These are phyloP conservation scores for Lasioglossum lativentre DNA, from an alignment of 2,888 invertebrate genomes.

Conservation along the genomic window DNA sequence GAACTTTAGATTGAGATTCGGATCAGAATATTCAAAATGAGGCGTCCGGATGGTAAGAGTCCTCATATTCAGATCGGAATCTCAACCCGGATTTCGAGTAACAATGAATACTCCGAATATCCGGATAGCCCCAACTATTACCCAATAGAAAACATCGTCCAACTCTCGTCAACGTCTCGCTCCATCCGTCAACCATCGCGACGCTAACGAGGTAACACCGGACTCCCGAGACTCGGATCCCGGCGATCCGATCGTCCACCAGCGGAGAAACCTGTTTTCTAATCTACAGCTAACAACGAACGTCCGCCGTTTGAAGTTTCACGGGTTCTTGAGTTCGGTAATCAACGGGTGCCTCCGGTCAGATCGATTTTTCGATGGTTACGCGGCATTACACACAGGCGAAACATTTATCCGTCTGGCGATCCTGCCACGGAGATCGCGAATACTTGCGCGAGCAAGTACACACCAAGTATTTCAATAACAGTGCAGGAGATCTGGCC, in stretches of 20 bases:
- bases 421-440: conserved; percentile 43
- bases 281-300: conserved; percentile 57
- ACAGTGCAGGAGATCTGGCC: conserved; percentile 45
- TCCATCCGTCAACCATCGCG: neutral
- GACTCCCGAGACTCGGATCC: neutral
- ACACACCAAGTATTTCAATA: conserved; percentile 76
- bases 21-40: no score
- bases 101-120: no score
- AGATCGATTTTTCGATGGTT: conserved; percentile 59
- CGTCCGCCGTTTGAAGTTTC: conserved; percentile 53
- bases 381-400: conserved; percentile 26
- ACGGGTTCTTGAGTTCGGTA: conserved; percentile 40
- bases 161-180: neutral
- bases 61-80: no score
- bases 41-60: no score
- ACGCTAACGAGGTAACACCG: neutral
- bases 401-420: conserved; percentile 51
- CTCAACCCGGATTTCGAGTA: no score
- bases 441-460: conserved; percentile 71
- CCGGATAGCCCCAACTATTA: neutral
- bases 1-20: no score
- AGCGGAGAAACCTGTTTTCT: conserved; percentile 61
- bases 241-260: conserved; percentile 4
- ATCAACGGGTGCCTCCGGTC: conserved; percentile 20
- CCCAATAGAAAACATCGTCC: neutral